Conservation (phyloP, 2,797 vertebrate species). For the Sarcoramphus papa region DNA sequence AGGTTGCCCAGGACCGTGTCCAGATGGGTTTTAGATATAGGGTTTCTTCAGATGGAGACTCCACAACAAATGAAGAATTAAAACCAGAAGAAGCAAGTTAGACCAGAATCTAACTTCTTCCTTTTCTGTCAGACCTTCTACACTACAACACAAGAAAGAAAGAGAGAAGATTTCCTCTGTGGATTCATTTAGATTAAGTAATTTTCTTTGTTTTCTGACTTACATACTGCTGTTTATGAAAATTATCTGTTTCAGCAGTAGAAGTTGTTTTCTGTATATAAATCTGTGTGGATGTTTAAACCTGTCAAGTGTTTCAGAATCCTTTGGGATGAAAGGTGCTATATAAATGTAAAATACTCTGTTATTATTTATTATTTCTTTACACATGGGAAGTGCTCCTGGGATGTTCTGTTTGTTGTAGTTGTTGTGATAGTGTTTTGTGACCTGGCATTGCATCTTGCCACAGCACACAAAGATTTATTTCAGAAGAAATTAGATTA, state of each 20-base stretch:
- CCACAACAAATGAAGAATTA: not conserved
- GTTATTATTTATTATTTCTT: constrained; percentile 6
- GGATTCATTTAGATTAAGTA: not conserved
- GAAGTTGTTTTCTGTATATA: not conserved
- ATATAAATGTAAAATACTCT: not conserved
- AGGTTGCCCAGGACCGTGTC: not conserved
- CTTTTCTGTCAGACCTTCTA: not conserved
- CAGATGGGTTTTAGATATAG: not conserved
- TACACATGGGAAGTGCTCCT: not conserved
- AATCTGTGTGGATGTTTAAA: not conserved
- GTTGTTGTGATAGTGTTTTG: not conserved
- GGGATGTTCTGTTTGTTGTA: not conserved
- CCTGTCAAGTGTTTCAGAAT: not conserved
- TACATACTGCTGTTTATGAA: not conserved
- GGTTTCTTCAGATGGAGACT: not conserved
- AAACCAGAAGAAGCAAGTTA: not conserved
- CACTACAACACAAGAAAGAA: not conserved
- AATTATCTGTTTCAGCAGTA: not conserved
- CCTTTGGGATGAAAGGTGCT: not conserved
- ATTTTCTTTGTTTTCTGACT: not conserved
- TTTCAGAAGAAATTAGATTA: not conserved
- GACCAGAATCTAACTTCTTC: not conserved
- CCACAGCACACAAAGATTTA: not conserved
- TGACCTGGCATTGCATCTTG: not conserved
- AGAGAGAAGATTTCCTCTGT: not conserved